phyloP scores from a whole-genome alignment of 2,797 vertebrate genomes.

The Enoplosus armatus region DNA sequence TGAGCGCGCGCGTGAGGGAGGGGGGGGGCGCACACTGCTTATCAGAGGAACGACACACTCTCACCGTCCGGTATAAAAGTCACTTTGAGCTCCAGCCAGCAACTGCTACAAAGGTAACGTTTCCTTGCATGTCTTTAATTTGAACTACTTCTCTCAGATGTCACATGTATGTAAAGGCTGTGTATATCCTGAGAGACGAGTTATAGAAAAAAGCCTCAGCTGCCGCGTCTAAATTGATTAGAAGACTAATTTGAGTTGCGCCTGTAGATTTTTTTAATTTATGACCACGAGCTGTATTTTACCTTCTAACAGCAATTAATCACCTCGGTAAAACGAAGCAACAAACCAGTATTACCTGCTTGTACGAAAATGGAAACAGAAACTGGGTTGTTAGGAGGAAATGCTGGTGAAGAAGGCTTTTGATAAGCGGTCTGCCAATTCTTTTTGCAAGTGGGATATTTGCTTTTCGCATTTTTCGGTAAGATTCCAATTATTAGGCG shows the following conservation, averaged over 20 bases:
- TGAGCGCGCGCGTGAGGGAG: conserved; percentile 24
- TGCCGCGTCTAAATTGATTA: not conserved
- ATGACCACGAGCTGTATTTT: not conserved
- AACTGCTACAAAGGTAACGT: conserved; percentile 62
- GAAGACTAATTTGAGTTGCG: not conserved
- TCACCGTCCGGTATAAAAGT: conserved; percentile 53
- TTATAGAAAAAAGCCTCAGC: not conserved
- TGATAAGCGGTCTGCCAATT: conserved; percentile 13
- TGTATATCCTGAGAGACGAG: not conserved
- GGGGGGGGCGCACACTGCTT: conserved; percentile 6
- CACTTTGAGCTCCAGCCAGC: conserved; percentile 42
- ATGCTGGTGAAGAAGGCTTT: conserved; percentile 17
- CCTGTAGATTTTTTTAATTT: not conserved
- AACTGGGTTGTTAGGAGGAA: conserved; percentile 27
- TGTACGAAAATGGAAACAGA: conserved; percentile 20
- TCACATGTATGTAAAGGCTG: too few species aligned
- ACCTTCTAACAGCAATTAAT: fast-evolving
- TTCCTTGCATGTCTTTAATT: not conserved
- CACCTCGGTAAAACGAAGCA: fast-evolving
- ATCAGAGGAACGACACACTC: conserved; percentile 30
- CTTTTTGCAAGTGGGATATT: not conserved
- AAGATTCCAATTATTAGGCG: not conserved
- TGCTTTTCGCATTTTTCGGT: not conserved
- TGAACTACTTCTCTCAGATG: not conserved
- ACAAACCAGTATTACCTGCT: not conserved